Conservation (phyloP, 2,113 vertebrate genomes). For the Machaerirhynchus nigripectus region DNA sequence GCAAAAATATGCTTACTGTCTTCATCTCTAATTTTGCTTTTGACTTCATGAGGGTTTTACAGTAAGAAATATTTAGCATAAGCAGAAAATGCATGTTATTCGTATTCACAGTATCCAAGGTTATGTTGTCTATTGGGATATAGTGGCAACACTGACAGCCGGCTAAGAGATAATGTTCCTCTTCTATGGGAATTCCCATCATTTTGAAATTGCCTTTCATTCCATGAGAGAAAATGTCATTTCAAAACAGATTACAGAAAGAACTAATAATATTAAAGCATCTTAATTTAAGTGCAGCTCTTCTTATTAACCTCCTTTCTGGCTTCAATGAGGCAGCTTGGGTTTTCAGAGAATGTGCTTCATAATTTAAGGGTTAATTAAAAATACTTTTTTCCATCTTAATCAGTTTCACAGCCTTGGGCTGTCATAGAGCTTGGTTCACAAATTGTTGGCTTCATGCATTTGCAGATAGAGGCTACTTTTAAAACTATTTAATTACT, state of each 20-base stretch:
- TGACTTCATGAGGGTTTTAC: background rate
- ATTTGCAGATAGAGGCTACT: constrained; percentile 7
- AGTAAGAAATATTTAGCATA: background rate
- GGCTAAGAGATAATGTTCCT: background rate
- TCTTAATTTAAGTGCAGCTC: background rate
- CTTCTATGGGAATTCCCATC: background rate
- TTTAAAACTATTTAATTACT: background rate
- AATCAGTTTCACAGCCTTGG: constrained; percentile 42
- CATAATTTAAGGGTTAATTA: constrained; percentile 29
- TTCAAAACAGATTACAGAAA: constrained; percentile 23
- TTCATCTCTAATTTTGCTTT: background rate
- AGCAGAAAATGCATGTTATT: background rate
- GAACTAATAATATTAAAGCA: background rate
- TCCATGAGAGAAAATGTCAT: background rate
- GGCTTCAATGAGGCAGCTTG: background rate
- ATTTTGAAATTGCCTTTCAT: background rate
- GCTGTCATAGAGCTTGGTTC: constrained; percentile 9
- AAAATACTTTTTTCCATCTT: constrained; percentile 7
- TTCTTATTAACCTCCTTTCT: constrained; percentile 10
- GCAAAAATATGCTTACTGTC: background rate
- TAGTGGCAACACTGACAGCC: background rate
- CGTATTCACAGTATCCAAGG: background rate
- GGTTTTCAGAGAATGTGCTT: constrained; percentile 8
- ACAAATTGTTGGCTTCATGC: background rate
- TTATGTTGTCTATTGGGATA: background rate